Conservation (phyloP, 2,797 vertebrate species). For the Dipus sagitta region DNA sequence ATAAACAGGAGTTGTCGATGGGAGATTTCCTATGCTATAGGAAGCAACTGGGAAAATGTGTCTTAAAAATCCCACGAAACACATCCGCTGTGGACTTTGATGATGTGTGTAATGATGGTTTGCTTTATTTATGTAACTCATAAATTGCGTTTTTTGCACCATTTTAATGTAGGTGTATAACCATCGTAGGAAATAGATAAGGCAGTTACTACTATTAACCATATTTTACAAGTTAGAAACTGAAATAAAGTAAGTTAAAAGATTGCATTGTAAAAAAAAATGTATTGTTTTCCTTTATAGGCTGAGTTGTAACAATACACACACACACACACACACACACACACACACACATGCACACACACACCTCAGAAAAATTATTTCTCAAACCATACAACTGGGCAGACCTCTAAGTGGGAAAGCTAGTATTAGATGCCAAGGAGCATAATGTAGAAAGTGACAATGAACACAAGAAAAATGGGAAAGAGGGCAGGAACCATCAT, state of each 20-base stretch:
- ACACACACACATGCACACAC: too few relatives aligned
- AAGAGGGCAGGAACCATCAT: too few relatives aligned
- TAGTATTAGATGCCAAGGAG: background rate
- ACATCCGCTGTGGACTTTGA: slow-evolving; percentile 32
- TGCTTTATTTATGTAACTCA: slow-evolving; percentile 32
- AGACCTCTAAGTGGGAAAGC: background rate
- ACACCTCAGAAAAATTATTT: background rate
- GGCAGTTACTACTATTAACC: background rate
- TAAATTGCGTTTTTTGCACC: slow-evolving; percentile 16
- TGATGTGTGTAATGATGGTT: background rate
- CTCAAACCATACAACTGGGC: background rate
- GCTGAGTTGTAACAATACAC: background rate
- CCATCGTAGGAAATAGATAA: background rate
- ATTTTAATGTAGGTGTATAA: background rate
- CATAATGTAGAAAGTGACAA: background rate
- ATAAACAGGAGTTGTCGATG: background rate
- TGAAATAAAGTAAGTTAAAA: slow-evolving; percentile 40
- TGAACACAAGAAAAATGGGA: background rate
- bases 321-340: too few relatives aligned
- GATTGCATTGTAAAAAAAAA: background rate
- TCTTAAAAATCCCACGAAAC: slow-evolving; percentile 56
- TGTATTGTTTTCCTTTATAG: background rate
- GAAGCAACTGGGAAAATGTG: slow-evolving; percentile 24
- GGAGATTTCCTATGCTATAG: slow-evolving; percentile 71
- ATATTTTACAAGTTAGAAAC: slow-evolving; percentile 43